Percentiles rank a stretch among this genome's conserved stretches.
phyloP scores from a whole-genome alignment of 2,888 invertebrate species.

The Cancer borealis region DNA sequence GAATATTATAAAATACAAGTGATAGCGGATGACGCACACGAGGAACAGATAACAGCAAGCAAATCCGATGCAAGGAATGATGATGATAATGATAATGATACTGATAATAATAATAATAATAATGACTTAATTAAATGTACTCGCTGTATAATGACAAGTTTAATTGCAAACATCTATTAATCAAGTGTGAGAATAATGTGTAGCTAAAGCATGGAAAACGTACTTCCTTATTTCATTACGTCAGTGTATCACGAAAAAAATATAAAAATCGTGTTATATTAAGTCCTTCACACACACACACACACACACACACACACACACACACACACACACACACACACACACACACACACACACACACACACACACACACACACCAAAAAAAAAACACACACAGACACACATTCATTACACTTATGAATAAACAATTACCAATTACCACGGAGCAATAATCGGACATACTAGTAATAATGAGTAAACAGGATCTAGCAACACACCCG shows the following conservation, averaged over 20 bases:
- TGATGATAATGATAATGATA: not conserved
- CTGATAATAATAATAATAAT: constrained; percentile 11
- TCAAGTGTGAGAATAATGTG: not conserved
- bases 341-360: constrained; percentile 37
- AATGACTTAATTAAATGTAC: not conserved
- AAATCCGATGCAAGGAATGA: not conserved
- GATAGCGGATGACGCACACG: not conserved
- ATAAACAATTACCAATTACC: not conserved
- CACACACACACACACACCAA: not conserved
- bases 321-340: constrained; percentile 43
- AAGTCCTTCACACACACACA: not conserved
- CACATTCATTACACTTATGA: not conserved
- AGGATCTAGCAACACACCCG: not conserved
- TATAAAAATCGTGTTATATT: not conserved
- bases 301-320: not conserved
- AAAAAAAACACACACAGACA: not conserved
- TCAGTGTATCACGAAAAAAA: not conserved
- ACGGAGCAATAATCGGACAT: not conserved
- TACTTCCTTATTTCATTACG: not conserved
- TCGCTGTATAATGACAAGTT: not conserved
- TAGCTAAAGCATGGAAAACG: not conserved
- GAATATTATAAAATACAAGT: constrained; percentile 10
- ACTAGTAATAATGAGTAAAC: not conserved
- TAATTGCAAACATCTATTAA: not conserved
- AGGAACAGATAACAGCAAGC: not conserved